Evolutionary conservation across 2,113 vertebrate genomes (phyloP), one percentile per base, ranked within the genome.

Genomic region (Charina bottae): DNA sequence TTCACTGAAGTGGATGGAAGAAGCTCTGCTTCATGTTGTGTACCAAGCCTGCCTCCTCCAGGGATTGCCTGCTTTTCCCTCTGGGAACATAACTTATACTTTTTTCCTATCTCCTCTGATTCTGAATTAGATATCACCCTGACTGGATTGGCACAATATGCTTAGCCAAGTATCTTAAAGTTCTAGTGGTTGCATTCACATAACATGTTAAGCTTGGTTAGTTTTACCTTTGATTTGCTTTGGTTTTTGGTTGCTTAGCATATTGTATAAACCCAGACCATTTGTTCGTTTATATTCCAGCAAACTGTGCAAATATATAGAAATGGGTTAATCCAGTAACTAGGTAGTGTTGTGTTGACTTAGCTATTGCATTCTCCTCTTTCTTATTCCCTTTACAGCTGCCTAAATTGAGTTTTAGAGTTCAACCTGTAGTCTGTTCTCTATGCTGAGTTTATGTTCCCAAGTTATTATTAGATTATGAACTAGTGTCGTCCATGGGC

Each of bases 401-500:
- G 54, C 26, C 8, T 89, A 42, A 28, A 28, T 55, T 83, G 42
- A 37, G 7, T 72, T 62, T n/a, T 24, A 55, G 46, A 33, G 24
- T 19, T 89, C 49, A 49, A 59, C 83, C 46, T 62, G 54, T 28
- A 46, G 42, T 13, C 58, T 89, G 23, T 84, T 92, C 89, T 24
- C 19, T 62, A 12, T 42, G n/a, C 56, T 64, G 49, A 85, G 72
- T 64, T 92, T 89, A 85, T 89, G n/a, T 56, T 42, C 9, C 87
- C n/a, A 42, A 26, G 56, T 60, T 89, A 84, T 88, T 92, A 92
- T 92, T 85, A 89, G 55, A 92, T 62, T 62, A 64, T 64, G 87
- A 89, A 85, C 23, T 89, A 92, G 78, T 85, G 78, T 56, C 64
- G 58, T n/a, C 28, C 46, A 46, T 28, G 23, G 24, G 54, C 78